Percentiles rank a stretch among this genome's conserved stretches.
Evolutionary conservation across 2,113 vertebrate species (phyloP).

Genomic region (Physeter macrocephalus): DNA sequence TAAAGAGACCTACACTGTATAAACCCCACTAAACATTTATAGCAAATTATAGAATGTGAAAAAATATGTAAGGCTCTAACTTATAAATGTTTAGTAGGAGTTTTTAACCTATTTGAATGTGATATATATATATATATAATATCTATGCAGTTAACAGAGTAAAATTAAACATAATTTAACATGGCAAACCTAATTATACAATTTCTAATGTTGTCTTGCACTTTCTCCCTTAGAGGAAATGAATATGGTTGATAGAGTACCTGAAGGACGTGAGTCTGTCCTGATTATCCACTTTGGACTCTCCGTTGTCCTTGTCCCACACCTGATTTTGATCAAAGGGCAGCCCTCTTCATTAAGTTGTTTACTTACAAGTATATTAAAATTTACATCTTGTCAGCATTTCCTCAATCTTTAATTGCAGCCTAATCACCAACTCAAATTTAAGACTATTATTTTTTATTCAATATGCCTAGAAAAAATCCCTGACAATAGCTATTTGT

Average conservation of each 20-base stretch:
- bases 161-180: neutral
- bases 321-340: neutral
- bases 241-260: neutral
- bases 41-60: neutral
- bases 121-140: neutral
- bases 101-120: neutral
- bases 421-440: neutral
- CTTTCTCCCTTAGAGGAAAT: neutral
- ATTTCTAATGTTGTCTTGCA: neutral
- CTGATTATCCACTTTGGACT: neutral
- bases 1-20: neutral
- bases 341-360: neutral
- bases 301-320: neutral
- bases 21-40: neutral
- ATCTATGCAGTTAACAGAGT: neutral
- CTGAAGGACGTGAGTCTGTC: fast-evolving
- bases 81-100: neutral
- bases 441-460: neutral
- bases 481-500: neutral
- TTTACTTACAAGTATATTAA: neutral
- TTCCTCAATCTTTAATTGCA: neutral
- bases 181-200: neutral
- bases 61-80: neutral
- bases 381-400: neutral
- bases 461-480: neutral